Conservation (phyloP, 2,797 vertebrate species). For the Betta splendens region DNA sequence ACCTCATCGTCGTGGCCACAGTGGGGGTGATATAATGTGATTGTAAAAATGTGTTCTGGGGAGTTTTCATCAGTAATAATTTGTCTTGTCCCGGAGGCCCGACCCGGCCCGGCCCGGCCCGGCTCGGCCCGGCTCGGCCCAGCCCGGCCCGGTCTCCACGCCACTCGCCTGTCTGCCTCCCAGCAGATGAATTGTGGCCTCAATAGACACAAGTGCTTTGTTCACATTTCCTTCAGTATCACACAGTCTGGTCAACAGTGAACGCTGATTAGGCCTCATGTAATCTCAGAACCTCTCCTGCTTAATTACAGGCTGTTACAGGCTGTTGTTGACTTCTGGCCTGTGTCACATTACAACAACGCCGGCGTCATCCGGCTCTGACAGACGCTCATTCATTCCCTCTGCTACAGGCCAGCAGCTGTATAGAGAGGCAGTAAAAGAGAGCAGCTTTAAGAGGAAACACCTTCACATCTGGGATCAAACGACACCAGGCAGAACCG, state of each 20-base stretch:
- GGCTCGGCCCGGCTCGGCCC: too few species aligned
- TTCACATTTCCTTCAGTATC: slow-evolving; percentile 56
- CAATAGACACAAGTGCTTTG: too few species aligned
- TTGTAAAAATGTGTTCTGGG: slow-evolving; percentile 58
- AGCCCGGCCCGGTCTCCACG: too few species aligned
- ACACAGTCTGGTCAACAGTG: slow-evolving; percentile 27
- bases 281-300: too few species aligned
- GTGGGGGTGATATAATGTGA: slow-evolving; percentile 58
- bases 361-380: background rate
- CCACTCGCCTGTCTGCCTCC: slow-evolving; percentile 52
- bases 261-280: slow-evolving; percentile 23
- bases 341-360: background rate
- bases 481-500: too few species aligned
- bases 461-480: too few species aligned
- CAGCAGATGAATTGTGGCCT: too few species aligned
- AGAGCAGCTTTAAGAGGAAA: too few species aligned
- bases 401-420: too few species aligned
- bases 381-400: too few species aligned
- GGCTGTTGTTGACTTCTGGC: background rate
- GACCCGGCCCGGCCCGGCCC: slow-evolving; percentile 23
- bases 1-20: slow-evolving; percentile 40
- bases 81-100: slow-evolving; percentile 66
- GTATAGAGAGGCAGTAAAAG: background rate
- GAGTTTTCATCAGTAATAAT: slow-evolving; percentile 49
- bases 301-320: background rate